These are phyloP conservation scores for Aphaenogaster rudis DNA, from an alignment of 1,140 invertebrate species.

Conservation along the genomic window DNA sequence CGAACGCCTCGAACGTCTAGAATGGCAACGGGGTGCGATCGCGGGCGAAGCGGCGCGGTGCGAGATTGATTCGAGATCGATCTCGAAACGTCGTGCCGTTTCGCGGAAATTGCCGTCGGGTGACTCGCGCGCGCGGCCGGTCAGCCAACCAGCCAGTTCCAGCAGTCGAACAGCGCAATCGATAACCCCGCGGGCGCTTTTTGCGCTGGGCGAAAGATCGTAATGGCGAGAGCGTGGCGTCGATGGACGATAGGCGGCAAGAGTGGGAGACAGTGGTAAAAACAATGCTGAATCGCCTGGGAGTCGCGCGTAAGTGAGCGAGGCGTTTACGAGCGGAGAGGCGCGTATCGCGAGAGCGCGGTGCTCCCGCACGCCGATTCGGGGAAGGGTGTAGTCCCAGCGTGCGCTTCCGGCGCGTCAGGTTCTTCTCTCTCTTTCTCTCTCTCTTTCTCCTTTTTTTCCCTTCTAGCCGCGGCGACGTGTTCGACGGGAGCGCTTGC, in stretches of 20 bases:
- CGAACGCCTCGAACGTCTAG: background rate
- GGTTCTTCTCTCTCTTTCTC: background rate
- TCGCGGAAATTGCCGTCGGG: slow-evolving; percentile 5
- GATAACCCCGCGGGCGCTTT: slow-evolving; percentile 51
- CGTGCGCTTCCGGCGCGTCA: slow-evolving; percentile 38
- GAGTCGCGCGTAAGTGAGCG: slow-evolving; percentile 62
- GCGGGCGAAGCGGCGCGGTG: background rate
- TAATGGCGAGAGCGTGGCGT: slow-evolving; percentile 76
- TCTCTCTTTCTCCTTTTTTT: background rate
- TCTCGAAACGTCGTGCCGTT: background rate
- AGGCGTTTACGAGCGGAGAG: background rate
- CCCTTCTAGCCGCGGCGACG: background rate
- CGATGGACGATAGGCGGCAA: slow-evolving; percentile 57
- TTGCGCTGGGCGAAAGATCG: slow-evolving; percentile 49
- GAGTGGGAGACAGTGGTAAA: slow-evolving; percentile 73
- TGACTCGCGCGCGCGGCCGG: background rate
- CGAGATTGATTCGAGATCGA: slow-evolving; percentile 8
- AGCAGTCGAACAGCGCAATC: slow-evolving; percentile 45
- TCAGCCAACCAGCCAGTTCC: background rate
- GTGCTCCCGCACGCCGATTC: slow-evolving; percentile 26
- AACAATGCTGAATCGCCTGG: slow-evolving; percentile 71
- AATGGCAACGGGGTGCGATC: background rate
- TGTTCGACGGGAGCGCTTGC: background rate
- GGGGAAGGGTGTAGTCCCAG: slow-evolving; percentile 32
- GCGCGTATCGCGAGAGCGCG: slow-evolving; percentile 23